A percentile compares a stretch with the other conserved stretches of the same genome.
phyloP scores from a whole-genome alignment of 2,113 vertebrate species.

The Otis tarda region DNA sequence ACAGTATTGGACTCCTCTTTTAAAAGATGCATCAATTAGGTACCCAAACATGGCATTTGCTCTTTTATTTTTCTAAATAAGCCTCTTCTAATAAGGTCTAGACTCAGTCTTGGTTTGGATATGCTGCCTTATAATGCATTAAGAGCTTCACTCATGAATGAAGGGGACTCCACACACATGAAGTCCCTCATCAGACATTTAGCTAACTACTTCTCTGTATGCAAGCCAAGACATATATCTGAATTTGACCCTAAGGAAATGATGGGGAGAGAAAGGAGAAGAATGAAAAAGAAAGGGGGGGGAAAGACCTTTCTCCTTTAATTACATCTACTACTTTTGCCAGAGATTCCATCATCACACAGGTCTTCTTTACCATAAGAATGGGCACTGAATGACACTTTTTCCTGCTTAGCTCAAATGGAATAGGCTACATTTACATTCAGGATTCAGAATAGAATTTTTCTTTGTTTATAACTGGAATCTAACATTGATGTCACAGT shows the following conservation, averaged over 20 bases:
- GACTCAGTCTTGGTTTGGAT: neutral
- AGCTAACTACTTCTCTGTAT: neutral
- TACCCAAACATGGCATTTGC: neutral
- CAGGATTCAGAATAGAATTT: neutral
- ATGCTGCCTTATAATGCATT: neutral
- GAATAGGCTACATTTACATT: neutral
- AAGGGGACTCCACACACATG: neutral
- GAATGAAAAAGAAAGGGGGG: neutral
- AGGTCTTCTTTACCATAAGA: neutral
- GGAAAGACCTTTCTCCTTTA: neutral
- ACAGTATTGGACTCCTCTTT: neutral
- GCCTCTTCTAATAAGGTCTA: neutral
- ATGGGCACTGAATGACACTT: neutral
- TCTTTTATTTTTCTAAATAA: neutral
- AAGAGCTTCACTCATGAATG: neutral
- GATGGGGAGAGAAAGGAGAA: too few relatives aligned
- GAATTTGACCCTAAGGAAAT: neutral
- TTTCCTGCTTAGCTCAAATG: neutral
- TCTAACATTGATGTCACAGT: neutral
- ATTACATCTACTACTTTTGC: neutral
- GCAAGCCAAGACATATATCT: neutral
- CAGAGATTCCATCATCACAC: neutral
- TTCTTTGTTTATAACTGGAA: neutral
- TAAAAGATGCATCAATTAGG: neutral
- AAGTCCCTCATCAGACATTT: neutral